phyloP scores from a whole-genome alignment of 2,113 vertebrate species.

The Rhinoderma darwinii region DNA sequence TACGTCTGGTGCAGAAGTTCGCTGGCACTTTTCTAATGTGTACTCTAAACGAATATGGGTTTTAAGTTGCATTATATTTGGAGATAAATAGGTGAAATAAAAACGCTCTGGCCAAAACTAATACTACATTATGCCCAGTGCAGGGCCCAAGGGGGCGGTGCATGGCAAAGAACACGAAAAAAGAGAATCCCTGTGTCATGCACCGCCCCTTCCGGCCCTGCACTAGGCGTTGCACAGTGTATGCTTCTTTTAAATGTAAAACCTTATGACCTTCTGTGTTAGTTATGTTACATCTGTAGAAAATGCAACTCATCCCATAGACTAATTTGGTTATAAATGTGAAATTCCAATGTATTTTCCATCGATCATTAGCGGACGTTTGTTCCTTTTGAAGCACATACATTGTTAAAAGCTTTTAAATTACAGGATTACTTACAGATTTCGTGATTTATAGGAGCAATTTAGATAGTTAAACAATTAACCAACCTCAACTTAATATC shows the following conservation, averaged over 20 bases:
- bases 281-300: not conserved
- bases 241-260: not conserved
- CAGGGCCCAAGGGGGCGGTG: too few species aligned
- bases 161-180: too few species aligned
- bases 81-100: too few species aligned
- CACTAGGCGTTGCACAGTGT: too few species aligned
- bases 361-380: not conserved
- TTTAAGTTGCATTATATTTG: too few species aligned
- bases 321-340: not conserved
- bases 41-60: too few species aligned
- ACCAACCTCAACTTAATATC: not conserved
- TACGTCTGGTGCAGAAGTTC: too few species aligned
- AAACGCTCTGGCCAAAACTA: too few species aligned
- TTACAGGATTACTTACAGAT: conserved; percentile 5
- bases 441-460: conserved; percentile 36
- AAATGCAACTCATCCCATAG: not conserved
- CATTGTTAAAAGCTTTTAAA: conserved; percentile 21
- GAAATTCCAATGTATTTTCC: conserved; percentile 13
- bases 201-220: too few species aligned
- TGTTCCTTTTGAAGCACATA: not conserved
- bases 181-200: too few species aligned
- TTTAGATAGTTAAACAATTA: conserved; percentile 41
- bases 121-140: too few species aligned
- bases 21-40: too few species aligned
- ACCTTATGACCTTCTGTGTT: not conserved